phyloP scores from a whole-genome alignment of 2,113 vertebrate genomes.

The Microcebus lehilahytsara region DNA sequence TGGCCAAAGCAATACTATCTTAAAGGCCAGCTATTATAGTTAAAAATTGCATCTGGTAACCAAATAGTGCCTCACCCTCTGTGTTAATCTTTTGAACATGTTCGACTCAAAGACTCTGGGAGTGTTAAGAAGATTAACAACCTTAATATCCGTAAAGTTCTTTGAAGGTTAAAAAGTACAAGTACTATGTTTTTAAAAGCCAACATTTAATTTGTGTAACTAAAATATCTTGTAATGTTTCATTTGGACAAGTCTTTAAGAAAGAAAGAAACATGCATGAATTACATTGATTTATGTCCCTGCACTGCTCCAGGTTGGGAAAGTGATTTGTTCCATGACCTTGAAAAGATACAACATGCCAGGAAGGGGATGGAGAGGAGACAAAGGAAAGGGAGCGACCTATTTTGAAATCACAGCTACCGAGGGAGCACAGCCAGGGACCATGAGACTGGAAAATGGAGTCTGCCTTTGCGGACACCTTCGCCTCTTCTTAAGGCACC shows the following conservation, averaged over 20 bases:
- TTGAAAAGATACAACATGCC: background rate
- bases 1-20: background rate
- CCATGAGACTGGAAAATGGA: background rate
- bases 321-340: conserved; percentile 48
- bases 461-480: background rate
- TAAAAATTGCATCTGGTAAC: background rate
- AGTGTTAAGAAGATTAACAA: conserved; percentile 39
- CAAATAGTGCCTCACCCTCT: background rate
- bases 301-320: background rate
- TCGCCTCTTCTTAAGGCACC: background rate
- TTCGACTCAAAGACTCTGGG: background rate
- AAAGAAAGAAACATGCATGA: too few relatives aligned
- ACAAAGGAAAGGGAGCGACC: background rate
- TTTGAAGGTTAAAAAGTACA: conserved; percentile 54
- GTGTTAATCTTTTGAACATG: conserved; percentile 19
- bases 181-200: conserved; percentile 6
- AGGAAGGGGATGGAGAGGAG: background rate
- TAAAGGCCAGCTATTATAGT: background rate
- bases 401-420: background rate
- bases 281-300: conserved; percentile 36
- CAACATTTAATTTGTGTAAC: conserved; percentile 36
- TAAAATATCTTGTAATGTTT: conserved; percentile 38
- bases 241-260: conserved; percentile 37
- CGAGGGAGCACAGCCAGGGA: background rate
- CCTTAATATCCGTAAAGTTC: conserved; percentile 22